These are phyloP conservation scores for Amphiura filiformis DNA, from an alignment of 35 echinoderm and acorn worm genomes.

Conservation along the genomic window DNA sequence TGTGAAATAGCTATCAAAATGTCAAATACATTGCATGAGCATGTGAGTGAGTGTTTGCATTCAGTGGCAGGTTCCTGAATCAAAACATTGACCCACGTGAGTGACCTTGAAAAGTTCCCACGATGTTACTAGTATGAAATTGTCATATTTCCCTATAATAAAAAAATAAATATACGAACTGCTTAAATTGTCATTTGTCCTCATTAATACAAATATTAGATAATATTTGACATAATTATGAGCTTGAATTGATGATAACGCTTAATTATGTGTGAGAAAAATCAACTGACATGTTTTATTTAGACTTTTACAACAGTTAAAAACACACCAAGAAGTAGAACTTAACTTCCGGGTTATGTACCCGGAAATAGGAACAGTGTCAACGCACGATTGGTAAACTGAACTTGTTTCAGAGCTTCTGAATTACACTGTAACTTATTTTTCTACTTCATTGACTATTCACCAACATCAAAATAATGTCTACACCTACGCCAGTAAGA, in stretches of 20 bases:
- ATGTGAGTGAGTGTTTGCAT: too few species aligned
- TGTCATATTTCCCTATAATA: background rate
- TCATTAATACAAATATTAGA: too few species aligned
- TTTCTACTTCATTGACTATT: background rate
- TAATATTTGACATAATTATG: too few species aligned
- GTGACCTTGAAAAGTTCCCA: background rate
- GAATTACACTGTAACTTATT: background rate
- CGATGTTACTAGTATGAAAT: background rate
- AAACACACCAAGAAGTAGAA: background rate
- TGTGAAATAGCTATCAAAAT: too few species aligned
- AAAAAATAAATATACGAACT: background rate
- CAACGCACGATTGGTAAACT: background rate
- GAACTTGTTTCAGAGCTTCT: background rate
- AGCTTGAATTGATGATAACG: too few species aligned
- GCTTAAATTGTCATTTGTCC: too few species aligned
- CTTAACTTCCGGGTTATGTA: background rate
- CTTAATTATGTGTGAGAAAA: too few species aligned
- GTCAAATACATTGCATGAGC: too few species aligned
- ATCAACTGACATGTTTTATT: too few species aligned
- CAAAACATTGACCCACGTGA: background rate
- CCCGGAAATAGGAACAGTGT: background rate
- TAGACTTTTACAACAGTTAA: too few species aligned
- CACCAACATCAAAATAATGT: background rate
- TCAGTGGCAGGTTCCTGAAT: background rate
- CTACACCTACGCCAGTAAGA: constrained; percentile 35